Base-by-base conservation (phyloP, 2,113 vertebrate genomes). In the Astatoreochromis straeleni region DNA sequence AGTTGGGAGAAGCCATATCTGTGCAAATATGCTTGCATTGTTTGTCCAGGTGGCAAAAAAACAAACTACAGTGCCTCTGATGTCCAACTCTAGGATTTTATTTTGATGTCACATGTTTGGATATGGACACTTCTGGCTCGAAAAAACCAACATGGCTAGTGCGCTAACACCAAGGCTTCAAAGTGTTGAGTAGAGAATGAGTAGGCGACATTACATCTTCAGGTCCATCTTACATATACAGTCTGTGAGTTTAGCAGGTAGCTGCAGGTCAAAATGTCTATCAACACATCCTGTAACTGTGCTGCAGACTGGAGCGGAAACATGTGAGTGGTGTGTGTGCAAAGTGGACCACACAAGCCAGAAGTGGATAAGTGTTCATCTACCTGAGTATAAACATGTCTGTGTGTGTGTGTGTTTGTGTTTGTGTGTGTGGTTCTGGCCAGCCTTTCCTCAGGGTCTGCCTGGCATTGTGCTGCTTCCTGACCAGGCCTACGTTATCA, bases 381-480 rank as follows among this genome's bases (percentile, higher is more conserved):
- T 75, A 75, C 70, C 24, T 75, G 70, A 17, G 40, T 49, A 1
- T 75, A 75, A 75, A 47, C 24, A 49, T 31, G 81, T 80, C 6
- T 79, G 47, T 58, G 45, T 57, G 24, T 26, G 53, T 82, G 53
- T 82, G 65, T 84, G 57, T 60, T 6, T 60, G 57, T 60, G 2
- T 53, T 31, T 88, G 88, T 80, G 58, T 49, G 82, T 82, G 83
- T 73, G 70, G 81, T 83, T 90, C 53, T 85, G 78, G 85, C 47
- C 75, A 89, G 89, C 82, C 89, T 94, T 94, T 96, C 94, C 94
- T 92, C 84, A 89, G 91, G 90, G 73, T 79, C 88, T 92, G 92
- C 91, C 91, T 94, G 94, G 94, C 91, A 96, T 95, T 96, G 94
- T 95, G 92, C 85, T 89, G 89, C 94, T 95, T 95, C 94, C 94